Evolutionary conservation across 2,888 invertebrate species (phyloP), one percentile per base, ranked within the genome.

Genomic region (Drosophila seclusa): DNA sequence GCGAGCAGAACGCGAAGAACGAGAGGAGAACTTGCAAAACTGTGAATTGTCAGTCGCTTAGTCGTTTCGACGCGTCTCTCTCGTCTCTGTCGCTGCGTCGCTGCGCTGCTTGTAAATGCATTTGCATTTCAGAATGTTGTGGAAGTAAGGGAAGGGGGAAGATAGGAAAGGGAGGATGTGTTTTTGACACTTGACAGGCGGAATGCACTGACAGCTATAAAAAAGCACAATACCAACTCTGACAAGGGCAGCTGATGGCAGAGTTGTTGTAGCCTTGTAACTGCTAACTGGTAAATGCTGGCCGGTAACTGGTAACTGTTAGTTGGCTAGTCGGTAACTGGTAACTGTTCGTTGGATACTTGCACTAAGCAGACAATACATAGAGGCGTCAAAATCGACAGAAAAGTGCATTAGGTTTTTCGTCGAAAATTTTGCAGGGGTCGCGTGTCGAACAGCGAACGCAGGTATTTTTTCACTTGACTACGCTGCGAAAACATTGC

Each of bases 141-240:
- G 4, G 34, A 4, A 34, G 34, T 1, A 4, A 21, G 42, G n/a
- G 16, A 2, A 0, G 36, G 36, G 2, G 16, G 5, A 2, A 0
- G 38, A 4, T 10, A 4, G 1, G 40, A 4, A 8, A n/a, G 10
- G 78, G 78, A 45, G 53, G 66, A 48, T 53, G 88, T 90, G 83
- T 75, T 90, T 90, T 75, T 89, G 89, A 90, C 90, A 89, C 83
- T 86, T 89, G 90, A 89, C 90, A 87, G 83, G 76, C 84, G 76
- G 76, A 68, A 80, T 70, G 71, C 73, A 87, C 80, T 87, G 89
- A 89, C 89, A 90, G 84, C 89, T 76, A 78, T 82, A 83, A 82
- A 87, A 83, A 87, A 78, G 74, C 62, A 73, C 45, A 74, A 68
- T 52, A 36, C 50, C 42, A 68, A 49, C 31, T 42, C 48, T 31